Evolutionary conservation across 92 coral and sea anemone genomes (phyloP), one percentile per base, ranked within the genome.

Genomic region (Heteractis magnifica): DNA sequence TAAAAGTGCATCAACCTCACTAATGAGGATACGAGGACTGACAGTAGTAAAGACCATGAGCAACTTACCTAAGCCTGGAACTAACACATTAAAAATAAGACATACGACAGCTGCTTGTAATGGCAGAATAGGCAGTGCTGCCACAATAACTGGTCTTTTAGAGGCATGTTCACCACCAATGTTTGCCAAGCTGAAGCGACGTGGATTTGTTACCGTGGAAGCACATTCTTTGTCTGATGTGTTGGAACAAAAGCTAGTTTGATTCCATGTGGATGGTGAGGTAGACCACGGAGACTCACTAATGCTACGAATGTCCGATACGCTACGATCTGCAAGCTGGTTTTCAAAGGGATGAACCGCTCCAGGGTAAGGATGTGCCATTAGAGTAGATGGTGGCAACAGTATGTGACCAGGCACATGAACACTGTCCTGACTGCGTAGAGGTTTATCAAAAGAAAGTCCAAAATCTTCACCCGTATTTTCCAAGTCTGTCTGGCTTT

Each of bases 351-450:
- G 93, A 82, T 89, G 95, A 6, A 92, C 87, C 1, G 91, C 76
- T 3, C 78, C 84, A 6, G 95, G 91, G 55, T 62, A 90, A 1
- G 95, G 93, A 58, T 89, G 95, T 19, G 90, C 89, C 8, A 92
- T 85, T 11, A 92, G 85, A 1, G 93, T 70, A 4, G 89, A 91
- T 11, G 82, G 87, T 10, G 95, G 93, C 9, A 92, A 26, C 6
- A 92, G 78, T 70, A 90, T 83, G 77, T 92, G 95, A n/a, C 95
- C 87, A 2, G 95, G 93, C 6, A 92, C 79, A 83, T 92, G 95
- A 23, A 92, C 72, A 51, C 95, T 87, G 74, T 92, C 52, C 11
- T 92, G 86, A 41, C 75, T 84, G 14, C 87, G 87, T 52, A 84
- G 26, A n/a, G 87, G 87, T 44, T 77, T 77, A 16, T 84, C 83